Evolutionary conservation across 2,888 invertebrate species (phyloP), one percentile per base, ranked within the genome.

Genomic region (Rhyacophila evoluta): DNA sequence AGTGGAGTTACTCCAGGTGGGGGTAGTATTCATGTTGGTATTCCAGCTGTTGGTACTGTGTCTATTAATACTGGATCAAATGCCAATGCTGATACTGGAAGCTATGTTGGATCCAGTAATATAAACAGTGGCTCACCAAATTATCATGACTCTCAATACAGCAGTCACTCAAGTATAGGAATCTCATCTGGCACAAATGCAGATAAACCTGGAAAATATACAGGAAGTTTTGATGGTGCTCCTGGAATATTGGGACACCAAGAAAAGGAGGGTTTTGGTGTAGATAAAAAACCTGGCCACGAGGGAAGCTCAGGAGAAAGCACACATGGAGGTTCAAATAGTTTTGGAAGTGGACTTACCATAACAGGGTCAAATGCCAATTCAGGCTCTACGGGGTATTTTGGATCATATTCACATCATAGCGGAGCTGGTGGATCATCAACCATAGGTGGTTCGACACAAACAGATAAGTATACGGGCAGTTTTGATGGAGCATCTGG

Each of bases 281-380:
- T 82, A 11, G 75, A 78, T 19, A 70, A 69, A 15, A 36, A 68
- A 5, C 72, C 72, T 27, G 67, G 8, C 2, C 71, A 73, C 12
- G 33, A 75, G n/a, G 77, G 78, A 12, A 77, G 36, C 19, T 79
- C 76, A 39, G 80, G 77, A 37, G 78, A 78, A 41, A 77, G 78
- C 75, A 83, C 82, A 55, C 73, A 28, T 41, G 4, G 19, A 0
- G 37, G 69, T 11, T n/a, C 10, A 36, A 19, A 1, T 25, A 38
- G 11, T 36, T 39, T 29, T 4, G 78, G 74, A 41, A 5, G 2
- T 28, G 77, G 77, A 25, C 12, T 36, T 28, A 55, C 33, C 6
- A n/a, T n/a, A n/a, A 8, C 79, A 11, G 81, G 80, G 79, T 69
- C 81, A 39, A 84, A 81, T 72, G 82, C 12, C 29, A 68, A 67